Conservation (phyloP, 2,113 vertebrate genomes). For the Bagarius yarrelli region DNA sequence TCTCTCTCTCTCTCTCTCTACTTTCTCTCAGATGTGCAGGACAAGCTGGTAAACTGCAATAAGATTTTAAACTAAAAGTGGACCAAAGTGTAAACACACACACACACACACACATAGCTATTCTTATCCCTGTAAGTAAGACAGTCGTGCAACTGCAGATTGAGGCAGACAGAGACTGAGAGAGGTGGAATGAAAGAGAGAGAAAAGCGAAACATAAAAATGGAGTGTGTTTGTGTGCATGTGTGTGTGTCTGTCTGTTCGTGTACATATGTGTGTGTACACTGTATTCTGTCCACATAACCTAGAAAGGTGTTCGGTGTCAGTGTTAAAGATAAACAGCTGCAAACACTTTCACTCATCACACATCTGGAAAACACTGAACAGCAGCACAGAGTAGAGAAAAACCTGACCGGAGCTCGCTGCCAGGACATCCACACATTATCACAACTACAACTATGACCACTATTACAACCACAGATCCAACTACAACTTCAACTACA, state of each 20-base stretch:
- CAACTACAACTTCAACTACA: not conserved
- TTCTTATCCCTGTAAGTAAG: slow-evolving; percentile 8
- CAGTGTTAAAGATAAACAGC: slow-evolving; percentile 12
- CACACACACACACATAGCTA: not conserved
- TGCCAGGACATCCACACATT: not conserved
- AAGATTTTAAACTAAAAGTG: slow-evolving; percentile 23
- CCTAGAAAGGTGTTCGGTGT: slow-evolving; percentile 12
- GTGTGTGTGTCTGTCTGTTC: not conserved
- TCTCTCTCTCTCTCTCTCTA: not conserved
- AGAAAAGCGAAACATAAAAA: not conserved
- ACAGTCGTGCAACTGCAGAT: not conserved
- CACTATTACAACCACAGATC: not conserved
- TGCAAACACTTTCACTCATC: slow-evolving; percentile 14
- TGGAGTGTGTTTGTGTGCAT: no score
- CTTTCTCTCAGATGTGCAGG: not conserved
- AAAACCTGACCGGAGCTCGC: no score
- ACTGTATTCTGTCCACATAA: not conserved
- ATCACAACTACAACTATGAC: not conserved
- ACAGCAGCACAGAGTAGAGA: no score
- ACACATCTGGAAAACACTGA: slow-evolving; percentile 1
- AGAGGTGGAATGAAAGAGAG: no score
- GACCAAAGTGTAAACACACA: not conserved
- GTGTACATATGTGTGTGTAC: not conserved
- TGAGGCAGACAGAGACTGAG: not conserved
- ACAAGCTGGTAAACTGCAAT: slow-evolving; percentile 12